A percentile compares a stretch with the other conserved stretches of the same genome.
phyloP scores from a whole-genome alignment of 2,113 vertebrate genomes.

The Felis catus region DNA sequence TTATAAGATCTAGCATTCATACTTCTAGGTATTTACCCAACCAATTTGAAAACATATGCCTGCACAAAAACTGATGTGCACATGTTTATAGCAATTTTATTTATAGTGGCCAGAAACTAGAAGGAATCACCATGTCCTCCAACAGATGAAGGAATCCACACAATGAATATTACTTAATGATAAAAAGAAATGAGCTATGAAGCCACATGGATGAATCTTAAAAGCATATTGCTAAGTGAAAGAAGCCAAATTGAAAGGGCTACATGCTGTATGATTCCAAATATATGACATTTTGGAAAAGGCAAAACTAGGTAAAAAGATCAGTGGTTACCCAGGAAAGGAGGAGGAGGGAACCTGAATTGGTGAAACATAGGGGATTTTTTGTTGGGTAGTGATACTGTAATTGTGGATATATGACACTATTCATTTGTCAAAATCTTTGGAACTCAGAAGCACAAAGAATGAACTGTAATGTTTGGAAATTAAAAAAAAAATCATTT shows the following conservation, averaged over 20 bases:
- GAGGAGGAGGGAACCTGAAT: background rate
- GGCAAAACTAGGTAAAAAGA: background rate
- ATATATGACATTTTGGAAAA: background rate
- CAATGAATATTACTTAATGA: background rate
- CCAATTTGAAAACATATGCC: background rate
- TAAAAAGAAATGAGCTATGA: background rate
- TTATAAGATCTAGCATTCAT: background rate
- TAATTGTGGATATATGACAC: background rate
- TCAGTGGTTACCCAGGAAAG: background rate
- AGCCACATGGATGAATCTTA: background rate
- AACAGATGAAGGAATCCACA: background rate
- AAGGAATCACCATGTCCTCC: background rate
- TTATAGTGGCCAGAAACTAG: background rate
- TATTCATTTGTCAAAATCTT: background rate
- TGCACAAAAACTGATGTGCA: background rate
- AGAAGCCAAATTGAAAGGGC: background rate
- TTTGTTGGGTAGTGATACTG: background rate
- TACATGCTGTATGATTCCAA: background rate
- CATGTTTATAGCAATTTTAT: background rate
- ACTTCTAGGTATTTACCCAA: background rate
- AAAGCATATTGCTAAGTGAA: background rate
- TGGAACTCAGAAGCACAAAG: background rate
- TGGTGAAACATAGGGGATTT: background rate
- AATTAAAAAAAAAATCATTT: background rate
- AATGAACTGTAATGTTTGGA: background rate